Base-by-base conservation (phyloP, 2,797 vertebrate species). In the Diplodus puntazzo region DNA sequence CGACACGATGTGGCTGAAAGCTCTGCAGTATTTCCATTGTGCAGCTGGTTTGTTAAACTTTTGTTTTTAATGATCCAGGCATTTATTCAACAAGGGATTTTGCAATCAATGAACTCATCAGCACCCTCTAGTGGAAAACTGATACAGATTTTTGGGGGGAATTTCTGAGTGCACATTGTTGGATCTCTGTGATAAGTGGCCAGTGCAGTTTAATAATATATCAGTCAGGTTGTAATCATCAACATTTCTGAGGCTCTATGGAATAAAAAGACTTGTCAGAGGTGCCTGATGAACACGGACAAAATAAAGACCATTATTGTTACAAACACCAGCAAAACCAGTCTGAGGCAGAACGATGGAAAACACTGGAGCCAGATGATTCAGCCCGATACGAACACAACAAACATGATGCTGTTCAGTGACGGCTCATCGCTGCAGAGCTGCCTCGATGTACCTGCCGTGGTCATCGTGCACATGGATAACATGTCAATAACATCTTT, bases 141-240 rank as follows among this genome's bases (percentile, higher is more conserved):
- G 18, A 30, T 58, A n/a, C n/a, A 25, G 25, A 25, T 25, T 25
- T 25, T 64, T 62, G 27, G 7, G 7, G 57, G 55, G 57, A 45
- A 50, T 69, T 65, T 71, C 39, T 66, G 30, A 49, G 52, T 72
- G 25, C 67, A 79, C 48, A 27, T 20, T 60, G 17, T 27, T 70
- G 62, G n/a, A 10, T 11, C 48, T 30, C 42, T 30, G 27, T 68
- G 17, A 45, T n/a, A 42, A n/a, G 21, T 17, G 23, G 27, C 23
- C 17, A 5, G 25, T 30, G 45, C 8, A 25, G 11, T 2, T 16
- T 0, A 0, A 65, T 39, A 34, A 9, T 34, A n/a, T 11, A 67
- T 43, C 57, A 46, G 18, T 57, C 16, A 45, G 34, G 6, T 55
- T 60, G 0, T 17, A 27, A 25, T 39, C 64, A 30, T 39, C 20